Conservation (phyloP, 2,797 vertebrate genomes). For the Sardinella longiceps region DNA sequence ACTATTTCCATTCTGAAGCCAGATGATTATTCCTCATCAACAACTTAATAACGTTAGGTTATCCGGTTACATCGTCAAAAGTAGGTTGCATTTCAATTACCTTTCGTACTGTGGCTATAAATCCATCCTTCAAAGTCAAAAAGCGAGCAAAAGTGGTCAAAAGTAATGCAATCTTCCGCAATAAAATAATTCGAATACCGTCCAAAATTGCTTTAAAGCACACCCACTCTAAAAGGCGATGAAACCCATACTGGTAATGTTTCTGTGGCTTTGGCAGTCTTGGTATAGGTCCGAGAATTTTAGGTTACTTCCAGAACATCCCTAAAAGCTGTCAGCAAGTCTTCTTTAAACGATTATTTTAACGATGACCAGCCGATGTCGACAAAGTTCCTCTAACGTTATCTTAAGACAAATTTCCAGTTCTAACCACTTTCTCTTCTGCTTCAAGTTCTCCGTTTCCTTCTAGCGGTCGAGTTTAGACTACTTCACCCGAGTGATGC, state of each 20-base stretch:
- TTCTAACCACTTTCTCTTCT: conserved; percentile 20
- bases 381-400: not conserved
- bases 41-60: not conserved
- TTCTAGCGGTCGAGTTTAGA: conserved; percentile 18
- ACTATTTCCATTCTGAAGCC: not conserved
- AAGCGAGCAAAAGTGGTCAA: conserved; percentile 4
- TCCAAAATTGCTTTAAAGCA: not conserved
- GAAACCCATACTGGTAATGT: not conserved
- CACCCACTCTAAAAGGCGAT: not conserved
- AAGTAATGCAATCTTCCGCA: not conserved
- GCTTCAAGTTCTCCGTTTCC: conserved; percentile 26
- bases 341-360: not conserved
- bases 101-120: conserved; percentile 41
- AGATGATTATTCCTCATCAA: conserved; percentile 19
- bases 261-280: not conserved
- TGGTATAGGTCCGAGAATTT: not conserved
- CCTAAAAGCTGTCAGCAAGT: not conserved
- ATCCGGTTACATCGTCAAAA: not conserved
- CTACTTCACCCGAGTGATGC: conserved; percentile 43
- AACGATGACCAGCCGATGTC: not conserved
- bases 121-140: conserved; percentile 44
- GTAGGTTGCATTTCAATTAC: conserved; percentile 42
- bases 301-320: not conserved
- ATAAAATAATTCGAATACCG: not conserved
- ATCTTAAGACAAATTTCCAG: not conserved